Conservation (phyloP, 1,140 invertebrate genomes). For the Scaptomyza montana region DNA sequence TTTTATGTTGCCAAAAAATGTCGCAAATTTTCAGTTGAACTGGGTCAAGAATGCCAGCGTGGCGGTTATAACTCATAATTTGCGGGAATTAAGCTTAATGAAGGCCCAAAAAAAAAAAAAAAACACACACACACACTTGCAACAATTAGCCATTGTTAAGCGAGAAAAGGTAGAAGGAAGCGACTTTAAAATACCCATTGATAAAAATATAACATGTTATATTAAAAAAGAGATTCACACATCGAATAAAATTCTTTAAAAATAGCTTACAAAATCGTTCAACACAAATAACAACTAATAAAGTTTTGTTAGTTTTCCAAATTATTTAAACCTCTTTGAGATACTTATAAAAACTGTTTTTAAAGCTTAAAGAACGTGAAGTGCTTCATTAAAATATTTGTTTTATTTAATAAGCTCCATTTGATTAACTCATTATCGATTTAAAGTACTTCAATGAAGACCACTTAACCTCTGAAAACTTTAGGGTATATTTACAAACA, state of each 20-base stretch:
- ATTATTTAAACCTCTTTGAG: too few relatives aligned
- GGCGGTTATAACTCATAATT: constrained; percentile 73
- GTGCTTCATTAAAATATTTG: too few relatives aligned
- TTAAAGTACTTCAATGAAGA: neutral
- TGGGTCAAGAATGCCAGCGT: constrained; percentile 73
- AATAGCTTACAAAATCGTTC: too few relatives aligned
- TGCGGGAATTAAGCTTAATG: constrained; percentile 78
- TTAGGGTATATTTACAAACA: constrained; percentile 11
- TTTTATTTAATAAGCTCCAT: too few relatives aligned
- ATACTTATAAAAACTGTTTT: too few relatives aligned
- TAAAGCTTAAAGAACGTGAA: too few relatives aligned
- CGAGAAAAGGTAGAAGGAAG: neutral
- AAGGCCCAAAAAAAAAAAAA: constrained; percentile 35
- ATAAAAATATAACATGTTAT: too few relatives aligned
- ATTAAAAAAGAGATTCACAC: too few relatives aligned
- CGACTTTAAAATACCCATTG: constrained; percentile 8
- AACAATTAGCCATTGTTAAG: constrained; percentile 24
- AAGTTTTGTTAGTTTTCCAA: too few relatives aligned
- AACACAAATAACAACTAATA: too few relatives aligned
- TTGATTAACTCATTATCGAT: too few relatives aligned
- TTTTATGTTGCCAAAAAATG: constrained; percentile 53
- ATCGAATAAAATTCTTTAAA: too few relatives aligned
- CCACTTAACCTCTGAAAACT: neutral
- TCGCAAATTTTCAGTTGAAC: constrained; percentile 64
- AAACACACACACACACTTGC: constrained; percentile 38